These are phyloP conservation scores for Bos taurus DNA, from an alignment of 2,113 vertebrate genomes.

Conservation along the genomic window DNA sequence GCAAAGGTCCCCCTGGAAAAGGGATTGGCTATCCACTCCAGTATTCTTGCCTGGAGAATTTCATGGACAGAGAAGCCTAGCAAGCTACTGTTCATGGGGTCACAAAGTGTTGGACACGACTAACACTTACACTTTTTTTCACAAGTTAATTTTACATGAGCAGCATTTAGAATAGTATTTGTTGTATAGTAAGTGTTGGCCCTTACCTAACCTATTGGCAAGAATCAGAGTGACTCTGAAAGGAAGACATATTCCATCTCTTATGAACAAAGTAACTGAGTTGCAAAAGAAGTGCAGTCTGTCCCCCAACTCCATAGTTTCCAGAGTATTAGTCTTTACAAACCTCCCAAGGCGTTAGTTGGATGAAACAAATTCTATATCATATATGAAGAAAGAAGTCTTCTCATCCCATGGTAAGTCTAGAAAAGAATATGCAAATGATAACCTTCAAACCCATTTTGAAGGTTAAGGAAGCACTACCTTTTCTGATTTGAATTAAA, in stretches of 20 bases:
- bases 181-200: neutral
- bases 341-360: neutral
- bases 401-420: neutral
- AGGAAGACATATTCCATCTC: neutral
- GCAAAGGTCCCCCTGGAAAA: neutral
- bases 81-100: neutral
- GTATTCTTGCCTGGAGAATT: neutral
- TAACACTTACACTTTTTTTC: neutral
- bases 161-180: neutral
- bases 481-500: neutral
- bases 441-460: neutral
- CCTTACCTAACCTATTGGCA: neutral
- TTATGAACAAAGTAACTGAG: neutral
- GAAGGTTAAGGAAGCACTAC: neutral
- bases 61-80: neutral
- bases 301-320: neutral
- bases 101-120: neutral
- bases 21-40: neutral
- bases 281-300: neutral
- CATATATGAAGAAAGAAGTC: neutral
- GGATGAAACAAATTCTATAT: neutral
- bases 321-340: neutral
- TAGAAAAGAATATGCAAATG: neutral
- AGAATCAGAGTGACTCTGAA: neutral
- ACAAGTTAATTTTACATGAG: neutral